Evolutionary conservation across 2,113 vertebrate species (phyloP), one percentile per base, ranked within the genome.

Genomic region (Macquaria ambigua): DNA sequence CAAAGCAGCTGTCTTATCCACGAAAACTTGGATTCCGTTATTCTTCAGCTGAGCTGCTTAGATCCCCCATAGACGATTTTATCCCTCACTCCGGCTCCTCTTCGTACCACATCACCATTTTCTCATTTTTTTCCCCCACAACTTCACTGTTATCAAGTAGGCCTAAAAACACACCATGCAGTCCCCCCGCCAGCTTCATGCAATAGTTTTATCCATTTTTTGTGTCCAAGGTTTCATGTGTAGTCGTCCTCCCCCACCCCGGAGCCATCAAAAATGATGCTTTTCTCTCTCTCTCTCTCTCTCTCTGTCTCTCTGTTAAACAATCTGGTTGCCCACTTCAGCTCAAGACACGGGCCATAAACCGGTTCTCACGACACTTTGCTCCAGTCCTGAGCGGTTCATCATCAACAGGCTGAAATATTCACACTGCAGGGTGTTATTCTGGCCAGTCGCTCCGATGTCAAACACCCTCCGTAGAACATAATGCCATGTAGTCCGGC

Each of bases 401-500:
- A 95, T 94, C 94, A 94, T 95, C 95, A 95, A 95, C 94, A 93
- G 95, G 94, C 94, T 93, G 90, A 87, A 93, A 93, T 87, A 89
- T 93, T 91, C 90, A 84, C 93, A 92, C 93, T 70, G 93, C 94
- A 71, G 90, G 91, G 68, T 84, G 74, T 92, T 89, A 75, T 88
- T 85, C 83, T 89, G 88, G 87, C 80, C 92, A 83, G 81, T 82
- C 88, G 82, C 89, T 90, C 85, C 87, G 88, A 86, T 90, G 91
- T 90, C 90, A 91, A 82, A 85, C 90, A 75, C 84, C 87, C 87
- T 85, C 70, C 79, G 84, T 71, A 23, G 61, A 91, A 87, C 91
- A 93, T 77, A 92, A 86, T 80, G 93, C 83, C 83, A 69, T 84
- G 90, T 58, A 91, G 90, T 89, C 93, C 91, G 86, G 80, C 80